Conservation (phyloP, 2,797 vertebrate species). For the Anabacerthia variegaticeps region DNA sequence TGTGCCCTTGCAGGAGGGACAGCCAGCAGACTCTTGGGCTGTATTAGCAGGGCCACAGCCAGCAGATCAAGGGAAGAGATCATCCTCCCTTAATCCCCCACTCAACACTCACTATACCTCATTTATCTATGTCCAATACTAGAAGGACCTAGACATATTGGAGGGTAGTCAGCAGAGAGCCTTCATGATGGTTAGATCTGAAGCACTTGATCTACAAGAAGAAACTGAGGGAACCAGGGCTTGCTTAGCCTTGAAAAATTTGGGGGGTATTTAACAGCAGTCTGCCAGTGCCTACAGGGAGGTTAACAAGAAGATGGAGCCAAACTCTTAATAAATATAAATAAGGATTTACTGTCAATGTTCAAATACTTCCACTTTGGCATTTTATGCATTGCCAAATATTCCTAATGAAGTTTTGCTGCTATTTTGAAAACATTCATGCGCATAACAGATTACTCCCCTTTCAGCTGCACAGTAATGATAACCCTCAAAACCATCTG, state of each 20-base stretch:
- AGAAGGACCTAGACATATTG: background rate
- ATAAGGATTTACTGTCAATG: background rate
- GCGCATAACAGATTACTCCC: background rate
- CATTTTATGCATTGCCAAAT: background rate
- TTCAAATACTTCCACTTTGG: background rate
- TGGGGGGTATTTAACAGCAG: background rate
- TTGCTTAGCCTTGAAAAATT: background rate
- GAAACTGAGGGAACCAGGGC: background rate
- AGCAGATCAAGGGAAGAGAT: background rate
- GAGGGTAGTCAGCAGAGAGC: background rate
- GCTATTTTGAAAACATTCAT: background rate
- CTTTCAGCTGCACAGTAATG: background rate
- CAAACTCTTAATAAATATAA: background rate
- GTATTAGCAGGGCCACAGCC: background rate
- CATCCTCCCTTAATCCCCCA: background rate
- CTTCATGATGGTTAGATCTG: fast-evolving
- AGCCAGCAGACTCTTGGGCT: background rate
- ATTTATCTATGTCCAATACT: background rate
- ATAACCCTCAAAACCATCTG: background rate
- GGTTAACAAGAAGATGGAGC: background rate
- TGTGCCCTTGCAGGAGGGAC: background rate
- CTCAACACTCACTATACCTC: background rate
- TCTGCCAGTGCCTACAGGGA: background rate
- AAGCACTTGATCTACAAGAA: background rate
- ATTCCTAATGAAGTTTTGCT: background rate